Percentiles rank a stretch among this genome's conserved stretches.
Evolutionary conservation across 2,797 vertebrate genomes (phyloP).

Genomic region (Mionectes olivaceus): DNA sequence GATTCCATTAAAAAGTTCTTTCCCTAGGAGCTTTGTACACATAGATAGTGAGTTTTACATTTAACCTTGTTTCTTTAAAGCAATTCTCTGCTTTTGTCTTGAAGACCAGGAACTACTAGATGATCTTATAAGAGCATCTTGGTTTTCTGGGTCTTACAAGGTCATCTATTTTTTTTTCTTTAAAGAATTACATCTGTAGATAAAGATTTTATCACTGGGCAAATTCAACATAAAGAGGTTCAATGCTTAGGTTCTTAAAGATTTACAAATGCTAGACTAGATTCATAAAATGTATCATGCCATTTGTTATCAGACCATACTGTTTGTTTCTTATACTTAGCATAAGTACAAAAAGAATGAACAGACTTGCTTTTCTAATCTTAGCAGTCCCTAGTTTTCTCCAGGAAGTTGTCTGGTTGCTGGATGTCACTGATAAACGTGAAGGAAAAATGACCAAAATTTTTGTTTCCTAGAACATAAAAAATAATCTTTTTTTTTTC

Average conservation of each 20-base stretch:
- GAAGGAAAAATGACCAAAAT: neutral
- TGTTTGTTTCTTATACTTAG: neutral
- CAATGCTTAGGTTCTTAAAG: neutral
- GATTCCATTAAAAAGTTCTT: neutral
- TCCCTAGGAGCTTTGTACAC: neutral
- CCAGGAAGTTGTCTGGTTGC: neutral
- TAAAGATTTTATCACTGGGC: neutral
- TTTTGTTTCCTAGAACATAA: neutral
- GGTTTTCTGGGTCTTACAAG: neutral
- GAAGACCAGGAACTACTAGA: neutral
- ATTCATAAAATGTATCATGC: neutral
- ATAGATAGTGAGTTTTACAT: neutral
- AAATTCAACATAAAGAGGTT: neutral
- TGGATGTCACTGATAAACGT: neutral
- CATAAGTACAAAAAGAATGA: neutral
- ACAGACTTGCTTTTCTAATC: neutral
- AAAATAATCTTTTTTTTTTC: neutral
- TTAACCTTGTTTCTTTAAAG: neutral
- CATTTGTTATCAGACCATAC: rapidly evolving
- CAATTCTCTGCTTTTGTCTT: neutral
- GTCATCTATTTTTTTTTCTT: neutral
- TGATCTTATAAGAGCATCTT: neutral
- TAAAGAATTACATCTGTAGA: neutral
- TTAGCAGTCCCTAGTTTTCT: neutral
- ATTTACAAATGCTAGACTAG: neutral